Base-by-base conservation (phyloP, 1,140 invertebrate genomes). In the Drosophila persimilis region DNA sequence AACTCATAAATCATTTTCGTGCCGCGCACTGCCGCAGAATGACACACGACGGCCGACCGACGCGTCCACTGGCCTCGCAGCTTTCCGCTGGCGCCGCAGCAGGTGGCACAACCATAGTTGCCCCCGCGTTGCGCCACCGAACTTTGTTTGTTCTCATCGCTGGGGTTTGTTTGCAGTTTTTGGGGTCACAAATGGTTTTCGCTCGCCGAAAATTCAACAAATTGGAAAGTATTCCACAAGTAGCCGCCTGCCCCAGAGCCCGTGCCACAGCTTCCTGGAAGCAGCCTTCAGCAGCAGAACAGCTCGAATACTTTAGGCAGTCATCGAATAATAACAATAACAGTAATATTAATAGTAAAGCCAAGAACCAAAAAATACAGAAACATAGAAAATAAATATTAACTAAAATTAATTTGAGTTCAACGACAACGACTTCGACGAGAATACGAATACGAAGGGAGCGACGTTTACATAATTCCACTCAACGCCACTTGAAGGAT, bases 401-500 rank as follows among this genome's bases (percentile, higher is more conserved):
- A 86, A 88, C 81, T 81, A 88, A 88, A 83, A 86, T 88, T 86
- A 76, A 86, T 86, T 88, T 80, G 59, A 39, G 54, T 31, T 13
- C 50, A 43, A 17, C 31, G 7, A 31, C 44, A 43, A 17, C 17
- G 29, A 29, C 15, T 9, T 35, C 17, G 39, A 15, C 11, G 2
- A 2, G 20, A 2, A 20, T 20, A 2, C 20, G 20, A 20, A 20
- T 20, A 20, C 20, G 20, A 20, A 20, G 35, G 13, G 35, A 11
- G 11, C 35, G 35, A 39, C 35, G 72, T 83, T 77, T 54, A 69
- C 83, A 86, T 86, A 86, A 86, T 86, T 79, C 83, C 83, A 88
- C 72, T 88, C 83, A 88, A 83, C 83, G 83, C 78, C 78, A 78
- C 83, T 88, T 88, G 71, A 83, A 88, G 35, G 67, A 88, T 88